Base-by-base conservation (phyloP, 2,888 invertebrate genomes). In the Mamestra brassicae region DNA sequence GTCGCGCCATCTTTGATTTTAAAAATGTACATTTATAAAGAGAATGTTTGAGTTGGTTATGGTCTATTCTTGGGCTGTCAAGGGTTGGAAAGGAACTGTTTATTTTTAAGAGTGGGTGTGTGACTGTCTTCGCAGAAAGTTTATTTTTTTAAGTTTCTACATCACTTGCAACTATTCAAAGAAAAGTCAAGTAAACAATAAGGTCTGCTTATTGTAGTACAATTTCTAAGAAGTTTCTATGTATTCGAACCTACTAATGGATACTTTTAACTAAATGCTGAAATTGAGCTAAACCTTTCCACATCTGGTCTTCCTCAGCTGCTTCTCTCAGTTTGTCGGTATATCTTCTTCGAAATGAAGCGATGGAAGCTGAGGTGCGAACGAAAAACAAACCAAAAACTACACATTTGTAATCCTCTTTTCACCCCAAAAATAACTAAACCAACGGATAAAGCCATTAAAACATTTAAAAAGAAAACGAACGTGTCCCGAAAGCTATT, bases 1-100 rank as follows among this genome's bases (percentile, higher is more conserved):
- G 87, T 87, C 86, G 38, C 69, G 81, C 74, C 85, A 83, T 87
- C 58, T 84, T 82, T 71, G 76, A 84, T 82, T 84, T 80, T 74
- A 57, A 72, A 76, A 80, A 75, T 58, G 52, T 54, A 83, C 57
- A 71, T 78, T 68, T 54, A 58, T 70, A 80, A 67, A 80, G 63
- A 71, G 75, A 69, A 61, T 17, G 47, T 57, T 67, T 1, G 10
- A 17, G 54, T 71, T 68, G 42, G 68, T 57, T 79, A 62, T 61
- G 58, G 34, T 66, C 57, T 81, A 83, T 83, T 83, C 69, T 70
- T 70, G 67, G 66, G 17, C 34, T 4, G 38, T 52, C 52, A 17
- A 42, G 54, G 62, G 42, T 63, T 7, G 61, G 36, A 38, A 8
- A n/a, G 61, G 4, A 77, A 62, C 10, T 52, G 52, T 57, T 69